Percentiles rank a stretch among this genome's conserved stretches.
phyloP scores from a whole-genome alignment of 2,888 invertebrate genomes.

The Koerneria pararmatus region DNA sequence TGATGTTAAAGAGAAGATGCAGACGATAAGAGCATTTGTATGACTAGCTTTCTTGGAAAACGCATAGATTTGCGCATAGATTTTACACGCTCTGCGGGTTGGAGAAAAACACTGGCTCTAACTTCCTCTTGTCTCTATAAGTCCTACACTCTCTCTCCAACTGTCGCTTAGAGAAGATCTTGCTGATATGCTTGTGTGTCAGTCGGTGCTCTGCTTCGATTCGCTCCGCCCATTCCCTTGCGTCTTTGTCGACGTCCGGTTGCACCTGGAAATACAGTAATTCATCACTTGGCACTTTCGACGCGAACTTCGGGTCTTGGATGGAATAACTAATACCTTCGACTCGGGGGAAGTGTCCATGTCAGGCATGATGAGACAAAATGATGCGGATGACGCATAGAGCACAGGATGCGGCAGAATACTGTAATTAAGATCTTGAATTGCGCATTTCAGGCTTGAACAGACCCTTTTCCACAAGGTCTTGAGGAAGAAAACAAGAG shows the following conservation, averaged over 20 bases:
- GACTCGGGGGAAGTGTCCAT: conserved; percentile 42
- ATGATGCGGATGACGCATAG: not conserved
- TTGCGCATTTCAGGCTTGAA: not conserved
- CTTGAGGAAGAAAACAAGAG: not conserved
- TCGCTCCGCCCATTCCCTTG: conserved; percentile 50
- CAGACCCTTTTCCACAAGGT: not conserved
- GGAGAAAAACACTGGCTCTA: too few relatives aligned
- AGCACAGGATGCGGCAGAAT: conserved; percentile 15
- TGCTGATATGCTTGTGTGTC: conserved; percentile 39
- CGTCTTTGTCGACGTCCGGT: conserved; percentile 48
- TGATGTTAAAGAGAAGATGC: too few relatives aligned
- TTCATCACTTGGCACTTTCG: too few relatives aligned
- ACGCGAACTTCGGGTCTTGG: not conserved
- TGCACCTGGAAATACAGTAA: conserved; percentile 24
- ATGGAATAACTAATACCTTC: too few relatives aligned
- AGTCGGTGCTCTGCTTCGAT: conserved; percentile 47
- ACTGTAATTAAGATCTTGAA: conserved; percentile 5
- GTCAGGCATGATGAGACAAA: conserved; percentile 55
- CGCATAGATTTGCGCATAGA: too few relatives aligned
- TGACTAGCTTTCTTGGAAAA: too few relatives aligned
- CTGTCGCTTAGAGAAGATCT: conserved; percentile 27
- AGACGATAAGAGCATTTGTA: too few relatives aligned
- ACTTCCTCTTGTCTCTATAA: conserved; percentile 6
- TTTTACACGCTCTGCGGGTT: too few relatives aligned
- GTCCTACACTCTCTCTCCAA: conserved; percentile 11